Evolutionary conservation across 2,797 vertebrate species (phyloP).

Genomic region (Dicrostonyx torquatus): DNA sequence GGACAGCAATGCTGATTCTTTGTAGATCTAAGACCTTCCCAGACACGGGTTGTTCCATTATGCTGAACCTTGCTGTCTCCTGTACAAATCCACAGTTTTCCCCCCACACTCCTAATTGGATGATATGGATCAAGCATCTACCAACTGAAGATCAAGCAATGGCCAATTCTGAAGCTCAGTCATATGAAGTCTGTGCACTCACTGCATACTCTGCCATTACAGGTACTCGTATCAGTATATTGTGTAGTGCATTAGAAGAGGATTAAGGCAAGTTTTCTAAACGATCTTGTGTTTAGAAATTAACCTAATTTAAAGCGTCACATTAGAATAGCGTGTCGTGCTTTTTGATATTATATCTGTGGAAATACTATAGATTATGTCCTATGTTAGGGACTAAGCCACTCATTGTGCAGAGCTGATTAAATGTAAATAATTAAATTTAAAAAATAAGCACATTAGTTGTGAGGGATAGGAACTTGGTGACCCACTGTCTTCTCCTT

Average conservation of each 20-base stretch:
- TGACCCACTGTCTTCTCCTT: neutral
- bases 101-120: neutral
- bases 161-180: neutral
- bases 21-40: neutral
- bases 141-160: neutral
- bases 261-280: neutral
- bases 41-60: accelerated
- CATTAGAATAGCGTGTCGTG: neutral
- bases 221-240: neutral
- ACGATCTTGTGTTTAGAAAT: neutral
- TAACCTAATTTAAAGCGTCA: neutral
- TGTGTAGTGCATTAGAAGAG: neutral
- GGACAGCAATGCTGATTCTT: neutral
- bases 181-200: accelerated
- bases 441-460: neutral
- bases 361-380: neutral
- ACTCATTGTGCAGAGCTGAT: neutral
- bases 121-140: neutral
- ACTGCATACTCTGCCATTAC: accelerated
- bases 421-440: neutral
- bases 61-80: neutral
- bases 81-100: neutral
- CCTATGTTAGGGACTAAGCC: neutral
- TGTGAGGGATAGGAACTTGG: neutral
- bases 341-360: neutral